These are phyloP conservation scores for Drosophila bocki DNA, from an alignment of 1,140 invertebrate species.

Conservation along the genomic window DNA sequence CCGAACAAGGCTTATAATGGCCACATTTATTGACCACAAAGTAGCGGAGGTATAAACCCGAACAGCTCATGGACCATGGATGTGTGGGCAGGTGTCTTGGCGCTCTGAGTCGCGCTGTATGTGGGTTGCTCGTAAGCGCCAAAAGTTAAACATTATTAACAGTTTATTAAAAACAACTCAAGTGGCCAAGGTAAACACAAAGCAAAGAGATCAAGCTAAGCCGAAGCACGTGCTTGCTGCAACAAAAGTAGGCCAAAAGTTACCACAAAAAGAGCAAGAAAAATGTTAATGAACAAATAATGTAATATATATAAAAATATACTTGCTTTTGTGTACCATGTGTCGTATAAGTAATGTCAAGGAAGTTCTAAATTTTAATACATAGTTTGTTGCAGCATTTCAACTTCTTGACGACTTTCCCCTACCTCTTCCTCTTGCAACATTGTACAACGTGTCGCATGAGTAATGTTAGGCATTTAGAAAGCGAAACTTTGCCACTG, in stretches of 20 bases:
- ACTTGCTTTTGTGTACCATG: not conserved
- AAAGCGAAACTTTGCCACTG: conserved; percentile 39
- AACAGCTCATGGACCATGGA: conserved; percentile 10
- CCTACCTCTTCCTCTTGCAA: conserved; percentile 7
- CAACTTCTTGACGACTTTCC: not conserved
- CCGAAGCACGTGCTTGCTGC: conserved; percentile 63
- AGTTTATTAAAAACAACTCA: conserved; percentile 57
- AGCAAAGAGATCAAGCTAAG: conserved; percentile 46
- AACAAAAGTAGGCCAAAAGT: conserved; percentile 24
- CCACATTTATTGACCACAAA: conserved; percentile 47
- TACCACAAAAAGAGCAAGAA: not conserved
- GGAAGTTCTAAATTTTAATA: not conserved
- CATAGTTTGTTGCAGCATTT: not conserved
- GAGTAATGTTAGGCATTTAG: conserved; percentile 45
- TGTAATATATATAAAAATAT: not conserved
- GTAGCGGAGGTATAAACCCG: conserved; percentile 22
- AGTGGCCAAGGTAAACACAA: conserved; percentile 42
- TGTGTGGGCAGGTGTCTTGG: conserved; percentile 47
- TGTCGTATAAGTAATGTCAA: conserved; percentile 12
- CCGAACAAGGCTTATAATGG: conserved; percentile 42
- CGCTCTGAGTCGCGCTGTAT: conserved; percentile 3
- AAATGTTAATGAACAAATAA: conserved; percentile 6
- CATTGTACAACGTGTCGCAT: conserved; percentile 31
- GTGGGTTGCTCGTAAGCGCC: conserved; percentile 38
- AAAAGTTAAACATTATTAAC: conserved; percentile 69